A percentile compares a stretch with the other conserved stretches of the same genome.
Evolutionary conservation across 2,888 invertebrate species (phyloP).

Genomic region (Drosophila hamatofila): DNA sequence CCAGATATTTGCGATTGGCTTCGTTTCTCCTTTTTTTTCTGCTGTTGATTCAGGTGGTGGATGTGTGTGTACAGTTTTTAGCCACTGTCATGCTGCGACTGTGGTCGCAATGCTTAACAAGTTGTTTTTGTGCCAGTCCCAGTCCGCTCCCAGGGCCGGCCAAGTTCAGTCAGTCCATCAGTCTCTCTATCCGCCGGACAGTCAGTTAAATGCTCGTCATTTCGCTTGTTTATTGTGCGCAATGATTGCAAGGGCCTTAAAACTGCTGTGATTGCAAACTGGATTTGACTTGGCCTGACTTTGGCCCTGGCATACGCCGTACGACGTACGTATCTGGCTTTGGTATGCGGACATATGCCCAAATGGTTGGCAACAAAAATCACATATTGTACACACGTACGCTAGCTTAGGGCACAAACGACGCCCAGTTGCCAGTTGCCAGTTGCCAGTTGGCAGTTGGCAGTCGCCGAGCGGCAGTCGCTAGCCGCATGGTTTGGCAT

Average conservation of each 20-base stretch:
- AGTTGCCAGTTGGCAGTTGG: constrained; percentile 10
- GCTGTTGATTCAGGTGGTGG: neutral
- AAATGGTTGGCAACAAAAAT: constrained; percentile 75
- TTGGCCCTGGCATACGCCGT: constrained; percentile 8
- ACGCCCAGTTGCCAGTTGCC: constrained; percentile 21
- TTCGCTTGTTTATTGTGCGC: constrained; percentile 78
- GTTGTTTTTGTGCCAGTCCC: constrained; percentile 51
- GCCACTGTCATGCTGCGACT: constrained; percentile 54
- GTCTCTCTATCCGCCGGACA: constrained; percentile 43
- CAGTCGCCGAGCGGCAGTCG: constrained; percentile 28
- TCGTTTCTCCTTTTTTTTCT: neutral
- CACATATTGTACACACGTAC: constrained; percentile 77
- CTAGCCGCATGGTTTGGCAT: constrained; percentile 56
- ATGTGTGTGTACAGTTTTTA: constrained; percentile 9
- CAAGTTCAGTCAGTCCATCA: constrained; percentile 13
- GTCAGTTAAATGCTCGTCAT: constrained; percentile 80
- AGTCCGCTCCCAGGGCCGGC: neutral
- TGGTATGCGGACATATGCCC: constrained; percentile 56
- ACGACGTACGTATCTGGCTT: constrained; percentile 4
- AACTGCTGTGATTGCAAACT: constrained; percentile 74
- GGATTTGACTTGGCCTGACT: constrained; percentile 61
- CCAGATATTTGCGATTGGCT: constrained; percentile 14
- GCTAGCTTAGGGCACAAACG: constrained; percentile 55
- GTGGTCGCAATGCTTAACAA: constrained; percentile 63
- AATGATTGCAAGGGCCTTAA: constrained; percentile 73